Evolutionary conservation across 2,797 vertebrate genomes (phyloP).

Genomic region (Pempheris klunzingeri): DNA sequence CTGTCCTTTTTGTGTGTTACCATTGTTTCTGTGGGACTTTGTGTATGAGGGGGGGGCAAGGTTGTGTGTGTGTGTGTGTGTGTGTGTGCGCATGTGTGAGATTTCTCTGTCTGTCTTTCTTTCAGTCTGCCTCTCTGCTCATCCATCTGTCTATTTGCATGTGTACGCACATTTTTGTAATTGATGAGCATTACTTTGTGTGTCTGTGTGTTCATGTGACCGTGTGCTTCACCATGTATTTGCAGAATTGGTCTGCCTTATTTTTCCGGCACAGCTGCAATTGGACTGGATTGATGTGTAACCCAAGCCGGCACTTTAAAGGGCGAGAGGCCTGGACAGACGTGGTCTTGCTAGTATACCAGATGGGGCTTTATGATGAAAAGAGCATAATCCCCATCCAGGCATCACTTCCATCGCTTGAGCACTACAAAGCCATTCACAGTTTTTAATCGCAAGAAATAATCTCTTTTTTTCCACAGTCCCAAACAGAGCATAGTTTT

Average conservation of each 20-base stretch:
- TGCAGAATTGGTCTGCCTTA: slow-evolving; percentile 51
- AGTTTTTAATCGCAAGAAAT: slow-evolving; percentile 88
- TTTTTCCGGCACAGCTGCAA: slow-evolving; percentile 94
- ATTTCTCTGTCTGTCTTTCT: slow-evolving; percentile 30
- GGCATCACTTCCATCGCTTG: slow-evolving; percentile 95
- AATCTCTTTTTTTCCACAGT: slow-evolving; percentile 81
- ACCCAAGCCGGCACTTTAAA: slow-evolving; percentile 98
- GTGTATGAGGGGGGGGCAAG: slow-evolving; percentile 33
- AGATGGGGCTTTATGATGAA: slow-evolving; percentile 99
- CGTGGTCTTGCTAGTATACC: slow-evolving; percentile 93
- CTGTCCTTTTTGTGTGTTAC: slow-evolving; percentile 88
- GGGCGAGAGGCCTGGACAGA: slow-evolving; percentile 96
- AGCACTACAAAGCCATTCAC: slow-evolving; percentile 95
- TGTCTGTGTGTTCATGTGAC: slow-evolving; percentile 45
- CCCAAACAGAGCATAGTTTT: slow-evolving; percentile 84
- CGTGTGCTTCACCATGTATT: slow-evolving; percentile 53
- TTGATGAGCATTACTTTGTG: slow-evolving; percentile 64
- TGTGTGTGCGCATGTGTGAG: background rate
- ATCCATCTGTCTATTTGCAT: slow-evolving; percentile 71
- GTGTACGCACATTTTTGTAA: slow-evolving; percentile 50
- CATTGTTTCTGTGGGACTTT: slow-evolving; percentile 77
- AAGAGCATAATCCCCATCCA: slow-evolving; percentile 98
- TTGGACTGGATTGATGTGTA: slow-evolving; percentile 96
- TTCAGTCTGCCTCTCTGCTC: slow-evolving; percentile 42
- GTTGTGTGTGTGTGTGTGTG: background rate